Conservation (phyloP, 2,888 invertebrate species). For the Pterostichus niger region DNA sequence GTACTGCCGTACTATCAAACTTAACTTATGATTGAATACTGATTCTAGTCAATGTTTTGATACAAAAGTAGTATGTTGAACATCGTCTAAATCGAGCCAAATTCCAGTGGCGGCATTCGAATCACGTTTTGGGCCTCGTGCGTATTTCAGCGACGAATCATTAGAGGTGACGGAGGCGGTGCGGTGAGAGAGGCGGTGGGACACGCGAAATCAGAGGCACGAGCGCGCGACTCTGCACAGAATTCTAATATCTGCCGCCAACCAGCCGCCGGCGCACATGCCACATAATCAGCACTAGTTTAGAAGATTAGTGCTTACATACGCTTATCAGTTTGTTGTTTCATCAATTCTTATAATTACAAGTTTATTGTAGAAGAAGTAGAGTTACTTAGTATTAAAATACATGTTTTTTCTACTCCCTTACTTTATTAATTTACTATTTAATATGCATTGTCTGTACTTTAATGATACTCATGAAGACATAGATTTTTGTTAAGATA, state of each 20-base stretch:
- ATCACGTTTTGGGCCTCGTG: slow-evolving; percentile 35
- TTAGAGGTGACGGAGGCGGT: slow-evolving; percentile 6
- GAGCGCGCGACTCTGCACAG: not conserved
- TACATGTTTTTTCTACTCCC: too few species aligned
- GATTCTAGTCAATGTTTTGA: not conserved
- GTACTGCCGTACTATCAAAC: too few species aligned
- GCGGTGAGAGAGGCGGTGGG: not conserved
- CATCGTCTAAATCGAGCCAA: not conserved
- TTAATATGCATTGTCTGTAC: too few species aligned
- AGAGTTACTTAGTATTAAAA: too few species aligned
- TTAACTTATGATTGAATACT: not conserved
- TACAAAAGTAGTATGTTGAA: not conserved
- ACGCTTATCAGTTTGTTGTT: not conserved
- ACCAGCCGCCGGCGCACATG: not conserved
- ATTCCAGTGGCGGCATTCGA: slow-evolving; percentile 4
- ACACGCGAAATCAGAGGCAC: slow-evolving; percentile 48
- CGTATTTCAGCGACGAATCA: slow-evolving; percentile 40
- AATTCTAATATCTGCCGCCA: slow-evolving; percentile 5
- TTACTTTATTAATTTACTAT: too few species aligned
- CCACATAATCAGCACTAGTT: not conserved
- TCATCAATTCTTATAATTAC: too few species aligned
- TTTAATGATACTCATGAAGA: too few species aligned
- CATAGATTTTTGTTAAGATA: too few species aligned
- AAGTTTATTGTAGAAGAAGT: too few species aligned
- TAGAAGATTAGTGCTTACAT: not conserved